phyloP scores from a whole-genome alignment of 2,888 invertebrate species.

The Mycalesis mineus region DNA sequence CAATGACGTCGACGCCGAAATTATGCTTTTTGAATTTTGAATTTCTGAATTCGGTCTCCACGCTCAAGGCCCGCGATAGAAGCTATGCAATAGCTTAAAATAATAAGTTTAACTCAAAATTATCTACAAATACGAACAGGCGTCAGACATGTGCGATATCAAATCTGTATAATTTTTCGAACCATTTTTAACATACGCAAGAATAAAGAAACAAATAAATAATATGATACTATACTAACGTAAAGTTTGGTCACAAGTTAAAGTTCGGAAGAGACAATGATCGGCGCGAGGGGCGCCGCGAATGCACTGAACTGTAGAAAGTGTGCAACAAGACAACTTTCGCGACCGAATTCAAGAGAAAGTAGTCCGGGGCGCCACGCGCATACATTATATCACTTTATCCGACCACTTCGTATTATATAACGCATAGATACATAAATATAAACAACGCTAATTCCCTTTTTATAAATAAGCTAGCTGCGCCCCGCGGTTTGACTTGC shows the following conservation, averaged over 20 bases:
- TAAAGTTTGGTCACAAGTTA: neutral
- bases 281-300: slow-evolving; percentile 20
- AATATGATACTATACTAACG: no score
- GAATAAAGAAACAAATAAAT: no score
- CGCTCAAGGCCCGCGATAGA: no score
- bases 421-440: slow-evolving; percentile 42
- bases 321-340: slow-evolving; percentile 73
- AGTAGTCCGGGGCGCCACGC: slow-evolving; percentile 66
- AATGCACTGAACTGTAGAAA: slow-evolving; percentile 70
- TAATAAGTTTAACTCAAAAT: no score
- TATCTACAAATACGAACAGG: no score
- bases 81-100: no score
- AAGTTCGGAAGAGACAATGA: slow-evolving; percentile 7
- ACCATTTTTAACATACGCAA: no score
- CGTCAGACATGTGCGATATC: no score
- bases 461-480: neutral
- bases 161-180: no score
- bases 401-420: slow-evolving; percentile 63
- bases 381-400: slow-evolving; percentile 75
- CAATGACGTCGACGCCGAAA: no score
- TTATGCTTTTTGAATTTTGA: no score
- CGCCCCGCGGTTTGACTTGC: neutral
- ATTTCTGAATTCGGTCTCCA: no score
- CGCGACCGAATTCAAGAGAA: slow-evolving; percentile 78
- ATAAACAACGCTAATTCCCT: slow-evolving; percentile 14